Percentiles rank a stretch among this genome's conserved stretches.
Conservation (phyloP, 2,888 invertebrate genomes). For the Erebia aethiops region DNA sequence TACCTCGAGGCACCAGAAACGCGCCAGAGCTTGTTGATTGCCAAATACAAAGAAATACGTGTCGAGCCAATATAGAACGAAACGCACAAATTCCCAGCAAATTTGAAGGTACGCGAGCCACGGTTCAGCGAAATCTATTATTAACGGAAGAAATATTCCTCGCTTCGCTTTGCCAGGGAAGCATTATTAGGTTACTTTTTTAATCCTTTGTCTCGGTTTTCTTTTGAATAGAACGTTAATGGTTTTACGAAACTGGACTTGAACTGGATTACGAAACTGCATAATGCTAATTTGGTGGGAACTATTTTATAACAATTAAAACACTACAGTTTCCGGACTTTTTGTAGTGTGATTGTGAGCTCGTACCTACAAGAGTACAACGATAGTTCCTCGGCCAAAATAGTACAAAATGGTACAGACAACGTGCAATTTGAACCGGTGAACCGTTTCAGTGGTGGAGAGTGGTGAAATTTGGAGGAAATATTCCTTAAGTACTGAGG, state of each 20-base stretch:
- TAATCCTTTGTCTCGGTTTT: slow-evolving; percentile 21
- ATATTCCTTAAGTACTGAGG: too few species aligned
- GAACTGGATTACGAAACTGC: too few species aligned
- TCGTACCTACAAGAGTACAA: neutral
- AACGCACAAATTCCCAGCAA: slow-evolving; percentile 31
- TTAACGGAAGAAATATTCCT: slow-evolving; percentile 36
- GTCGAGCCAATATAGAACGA: slow-evolving; percentile 33
- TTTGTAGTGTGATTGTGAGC: slow-evolving; percentile 1
- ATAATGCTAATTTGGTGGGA: slow-evolving; percentile 67
- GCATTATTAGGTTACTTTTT: slow-evolving; percentile 31
- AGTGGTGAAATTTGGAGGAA: too few species aligned
- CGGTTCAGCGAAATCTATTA: slow-evolving; percentile 33
- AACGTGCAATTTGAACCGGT: too few species aligned
- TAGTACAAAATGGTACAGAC: too few species aligned
- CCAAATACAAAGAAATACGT: slow-evolving; percentile 34
- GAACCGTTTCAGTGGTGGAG: too few species aligned
- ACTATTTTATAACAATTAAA: slow-evolving; percentile 43
- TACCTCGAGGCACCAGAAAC: slow-evolving; percentile 28
- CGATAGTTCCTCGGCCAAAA: neutral
- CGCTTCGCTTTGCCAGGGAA: slow-evolving; percentile 13
- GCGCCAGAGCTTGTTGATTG: slow-evolving; percentile 33
- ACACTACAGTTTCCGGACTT: slow-evolving; percentile 8
- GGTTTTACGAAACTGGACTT: slow-evolving; percentile 48
- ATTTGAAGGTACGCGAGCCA: slow-evolving; percentile 32
- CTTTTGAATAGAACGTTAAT: slow-evolving; percentile 25